phyloP scores from a whole-genome alignment of 2,113 vertebrate genomes.

The Chaenogobius annularis region DNA sequence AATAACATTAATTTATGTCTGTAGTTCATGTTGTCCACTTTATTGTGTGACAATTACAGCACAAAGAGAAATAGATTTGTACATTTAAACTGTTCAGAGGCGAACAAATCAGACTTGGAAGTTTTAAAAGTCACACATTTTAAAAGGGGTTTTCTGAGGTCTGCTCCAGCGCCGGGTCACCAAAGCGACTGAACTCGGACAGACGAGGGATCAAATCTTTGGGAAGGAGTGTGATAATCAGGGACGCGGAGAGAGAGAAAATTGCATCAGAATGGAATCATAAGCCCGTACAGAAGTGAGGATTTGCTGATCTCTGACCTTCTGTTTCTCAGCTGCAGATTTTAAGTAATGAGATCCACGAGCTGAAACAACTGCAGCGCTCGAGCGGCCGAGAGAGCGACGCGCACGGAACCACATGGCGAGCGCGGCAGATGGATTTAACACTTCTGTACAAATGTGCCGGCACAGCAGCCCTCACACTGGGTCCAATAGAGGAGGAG shows the following conservation, averaged over 20 bases:
- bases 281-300: slow-evolving; percentile 66
- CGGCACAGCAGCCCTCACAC: slow-evolving; percentile 26
- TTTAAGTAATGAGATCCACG: slow-evolving; percentile 77
- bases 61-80: not conserved
- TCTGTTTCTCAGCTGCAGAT: slow-evolving; percentile 73
- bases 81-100: not conserved
- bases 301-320: slow-evolving; percentile 77
- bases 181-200: slow-evolving; percentile 44
- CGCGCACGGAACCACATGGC: slow-evolving; percentile 23
- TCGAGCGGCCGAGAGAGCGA: slow-evolving; percentile 24
- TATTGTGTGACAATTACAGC: not conserved
- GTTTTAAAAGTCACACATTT: slow-evolving; percentile 23
- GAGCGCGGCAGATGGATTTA: slow-evolving; percentile 59
- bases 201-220: slow-evolving; percentile 63
- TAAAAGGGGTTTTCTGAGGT: slow-evolving; percentile 13
- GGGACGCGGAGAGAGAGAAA: slow-evolving; percentile 62
- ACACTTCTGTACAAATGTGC: slow-evolving; percentile 49
- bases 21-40: not conserved
- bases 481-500: slow-evolving; percentile 30
- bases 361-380: slow-evolving; percentile 54
- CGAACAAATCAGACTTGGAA: not conserved
- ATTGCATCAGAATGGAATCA: slow-evolving; percentile 76
- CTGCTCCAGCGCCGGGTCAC: slow-evolving; percentile 32
- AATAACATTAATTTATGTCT: not conserved
- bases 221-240: slow-evolving; percentile 66